Evolutionary conservation across 2,113 vertebrate genomes (phyloP), one percentile per base, ranked within the genome.

Genomic region (Mesoclemmys tuberculata): DNA sequence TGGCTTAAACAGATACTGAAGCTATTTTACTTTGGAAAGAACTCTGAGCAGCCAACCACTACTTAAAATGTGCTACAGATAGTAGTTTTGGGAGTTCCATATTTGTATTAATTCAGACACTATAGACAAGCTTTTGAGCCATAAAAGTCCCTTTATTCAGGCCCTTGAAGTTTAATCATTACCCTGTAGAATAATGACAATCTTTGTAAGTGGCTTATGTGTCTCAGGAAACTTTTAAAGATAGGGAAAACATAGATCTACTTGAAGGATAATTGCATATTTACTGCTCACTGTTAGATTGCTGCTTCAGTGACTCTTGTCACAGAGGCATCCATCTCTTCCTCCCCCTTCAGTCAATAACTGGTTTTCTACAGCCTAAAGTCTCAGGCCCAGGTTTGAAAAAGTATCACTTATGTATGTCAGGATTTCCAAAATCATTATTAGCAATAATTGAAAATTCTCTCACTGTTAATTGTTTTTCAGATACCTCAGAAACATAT

Each of bases 371-470:
- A 27, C 35, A 51, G 46, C 77, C 90, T 77, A 11, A 31, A 49
- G n/a, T 86, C 93, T 95, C 79, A 91, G 18, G 82, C n/a, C 26
- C 61, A 81, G 80, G 90, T 46, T 84, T 88, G 79, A 86, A 35
- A 94, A 86, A 88, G 61, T 10, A 90, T 74, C 58, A 81, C 22
- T 84, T 86, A 85, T 29, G 19, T 41, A 82, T 61, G 83, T 8
- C 71, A 88, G 95, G 48, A 85, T 55, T 93, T 90, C 84, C 49
- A 83, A 94, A 92, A 91, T 87, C 35, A 83, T 93, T 96, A 90
- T 78, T 81, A 88, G n/a, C 58, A 92, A 41, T 77, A 88, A 81
- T 14, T 24, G 48, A 86, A 92, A 78, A 91, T 31, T 86, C 4
- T 58, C 78, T 92, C 90, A 54, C 75, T 41, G 11, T 41, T 87